Base-by-base conservation (phyloP, 1,140 invertebrate genomes). In the Bradynema listronoti region DNA sequence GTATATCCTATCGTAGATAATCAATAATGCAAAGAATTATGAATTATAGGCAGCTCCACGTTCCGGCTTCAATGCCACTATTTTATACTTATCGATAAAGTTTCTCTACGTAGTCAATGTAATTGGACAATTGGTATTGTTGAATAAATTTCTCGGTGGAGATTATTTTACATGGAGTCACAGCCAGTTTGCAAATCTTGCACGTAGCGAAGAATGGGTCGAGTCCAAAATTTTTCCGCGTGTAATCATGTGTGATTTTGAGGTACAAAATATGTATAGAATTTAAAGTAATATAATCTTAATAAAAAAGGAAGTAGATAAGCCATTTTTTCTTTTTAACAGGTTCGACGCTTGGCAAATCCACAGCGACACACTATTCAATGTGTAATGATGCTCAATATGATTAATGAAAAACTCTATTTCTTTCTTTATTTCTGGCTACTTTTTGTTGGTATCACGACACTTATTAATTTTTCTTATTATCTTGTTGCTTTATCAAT, bases 21-120 rank as follows among this genome's bases (percentile, higher is more conserved):
- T 39, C 19, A 39, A 39, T 11, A 39, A 39, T 39, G 36, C 19
- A 19, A 11, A 39, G 19, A 39, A 19, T 39, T 39, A 11, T 39
- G 36, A 11, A 39, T 22, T 9, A 7, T 29, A 50, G 27, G 19
- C 14, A 19, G 27, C 27, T n/a, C 27, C 47, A 22, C 67, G 65
- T 0, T 69, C 46, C n/a, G 72, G 75, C 1, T 56, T 47, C 30
- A 69, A 73, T 41, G 67, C 67, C 14, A 72, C 69, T 14, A 72
- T 79, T 11, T 71, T 83, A 4, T 83, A 83, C 65, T 72, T 83
- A 34, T 70, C 78, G 33, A 77, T 80, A 11, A 83, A 83, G 62
- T 33, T 80, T 11, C 55, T 82, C 1, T 83, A 80, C 61, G 70
- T 81, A 4, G 30, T 77, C 22, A 83, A 83, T 58, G 75, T 78